These are phyloP conservation scores for Oxyruncus cristatus DNA, from an alignment of 2,113 vertebrate genomes.

Conservation along the genomic window DNA sequence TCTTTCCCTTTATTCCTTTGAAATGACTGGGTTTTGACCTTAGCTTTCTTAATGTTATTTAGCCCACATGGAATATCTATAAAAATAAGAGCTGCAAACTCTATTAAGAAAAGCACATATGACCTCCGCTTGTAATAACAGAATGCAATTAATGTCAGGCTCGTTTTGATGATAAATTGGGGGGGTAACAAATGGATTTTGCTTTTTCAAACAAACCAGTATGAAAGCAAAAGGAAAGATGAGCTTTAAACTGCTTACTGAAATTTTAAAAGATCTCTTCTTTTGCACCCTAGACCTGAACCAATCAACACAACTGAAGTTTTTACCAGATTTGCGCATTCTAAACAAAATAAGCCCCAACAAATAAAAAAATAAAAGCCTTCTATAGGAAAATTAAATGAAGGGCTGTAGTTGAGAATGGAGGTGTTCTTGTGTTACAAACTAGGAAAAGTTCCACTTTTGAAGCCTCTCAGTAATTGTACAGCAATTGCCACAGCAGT, in stretches of 20 bases:
- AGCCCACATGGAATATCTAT: slow-evolving; percentile 61
- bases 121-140: slow-evolving; percentile 51
- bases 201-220: slow-evolving; percentile 18
- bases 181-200: slow-evolving; percentile 50
- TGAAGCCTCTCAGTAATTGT: neutral
- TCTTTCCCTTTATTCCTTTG: slow-evolving; percentile 51
- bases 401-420: neutral
- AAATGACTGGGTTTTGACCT: slow-evolving; percentile 60
- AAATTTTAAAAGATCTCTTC: neutral
- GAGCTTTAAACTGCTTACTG: slow-evolving; percentile 3
- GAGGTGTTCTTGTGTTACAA: neutral
- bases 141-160: slow-evolving; percentile 67
- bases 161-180: slow-evolving; percentile 54
- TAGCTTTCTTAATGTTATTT: slow-evolving; percentile 61
- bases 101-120: slow-evolving; percentile 57
- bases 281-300: neutral
- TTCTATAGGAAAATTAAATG: neutral
- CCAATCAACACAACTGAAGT: neutral
- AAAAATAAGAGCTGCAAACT: slow-evolving; percentile 62
- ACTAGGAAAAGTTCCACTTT: neutral
- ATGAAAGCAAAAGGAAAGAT: slow-evolving; percentile 15
- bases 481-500: neutral
- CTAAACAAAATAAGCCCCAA: neutral
- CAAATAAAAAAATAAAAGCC: neutral
- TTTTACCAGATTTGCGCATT: neutral